phyloP scores from a whole-genome alignment of 2,797 vertebrate species.

The Galagoides demidoff region DNA sequence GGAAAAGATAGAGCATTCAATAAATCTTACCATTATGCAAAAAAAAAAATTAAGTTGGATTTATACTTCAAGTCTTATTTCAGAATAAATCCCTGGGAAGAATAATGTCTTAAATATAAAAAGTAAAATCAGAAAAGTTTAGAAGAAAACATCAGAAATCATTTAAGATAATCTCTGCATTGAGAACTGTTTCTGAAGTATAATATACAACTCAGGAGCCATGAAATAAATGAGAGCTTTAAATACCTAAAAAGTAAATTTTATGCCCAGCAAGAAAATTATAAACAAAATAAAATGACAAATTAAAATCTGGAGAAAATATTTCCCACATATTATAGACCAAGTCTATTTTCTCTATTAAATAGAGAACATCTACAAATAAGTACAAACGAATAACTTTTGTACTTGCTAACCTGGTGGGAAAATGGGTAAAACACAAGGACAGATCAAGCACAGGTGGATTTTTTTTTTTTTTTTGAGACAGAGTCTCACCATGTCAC shows the following conservation, averaged over 20 bases:
- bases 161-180: conserved; percentile 14
- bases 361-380: background rate
- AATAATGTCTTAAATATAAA: conserved; percentile 25
- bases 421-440: background rate
- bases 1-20: background rate
- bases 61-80: background rate
- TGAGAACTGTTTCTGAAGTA: conserved; percentile 7
- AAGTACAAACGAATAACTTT: background rate
- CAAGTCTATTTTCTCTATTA: background rate
- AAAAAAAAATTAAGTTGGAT: background rate
- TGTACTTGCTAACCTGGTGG: background rate
- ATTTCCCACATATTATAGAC: background rate
- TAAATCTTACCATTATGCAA: background rate
- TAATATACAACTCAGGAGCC: background rate
- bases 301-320: conserved; percentile 25
- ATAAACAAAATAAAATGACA: conserved; percentile 37
- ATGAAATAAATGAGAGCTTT: background rate
- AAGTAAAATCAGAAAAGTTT: conserved; percentile 2
- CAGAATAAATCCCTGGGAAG: background rate
- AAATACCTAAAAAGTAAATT: background rate
- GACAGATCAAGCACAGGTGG: background rate
- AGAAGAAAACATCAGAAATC: background rate
- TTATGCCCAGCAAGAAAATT: background rate
- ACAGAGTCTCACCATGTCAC: too few relatives aligned
- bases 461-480: background rate